A percentile compares a stretch with the other conserved stretches of the same genome.
Conservation (phyloP, 2,888 invertebrate species). For the Disparrhopalites patrizii region DNA sequence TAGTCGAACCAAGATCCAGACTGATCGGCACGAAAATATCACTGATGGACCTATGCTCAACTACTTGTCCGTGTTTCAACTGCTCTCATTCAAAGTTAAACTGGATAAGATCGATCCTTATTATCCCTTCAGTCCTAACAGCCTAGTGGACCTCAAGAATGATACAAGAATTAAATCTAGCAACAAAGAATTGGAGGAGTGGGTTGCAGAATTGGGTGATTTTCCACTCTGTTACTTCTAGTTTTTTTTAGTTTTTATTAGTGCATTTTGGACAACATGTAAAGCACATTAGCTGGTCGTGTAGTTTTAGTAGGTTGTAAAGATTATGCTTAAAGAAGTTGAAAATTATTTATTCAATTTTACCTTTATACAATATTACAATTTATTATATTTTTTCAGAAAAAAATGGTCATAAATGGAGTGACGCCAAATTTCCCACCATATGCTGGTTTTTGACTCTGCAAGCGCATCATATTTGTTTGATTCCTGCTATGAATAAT, state of each 20-base stretch:
- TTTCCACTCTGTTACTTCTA: too few relatives aligned
- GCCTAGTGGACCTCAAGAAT: constrained; percentile 67
- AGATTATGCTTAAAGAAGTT: neutral
- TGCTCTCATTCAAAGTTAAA: constrained; percentile 82
- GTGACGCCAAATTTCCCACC: constrained; percentile 85
- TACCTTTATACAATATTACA: too few relatives aligned
- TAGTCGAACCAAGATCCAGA: constrained; percentile 83
- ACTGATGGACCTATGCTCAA: constrained; percentile 96
- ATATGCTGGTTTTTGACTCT: constrained; percentile 96
- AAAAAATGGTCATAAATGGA: constrained; percentile 59
- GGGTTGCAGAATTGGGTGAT: constrained; percentile 66
- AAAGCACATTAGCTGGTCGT: neutral
- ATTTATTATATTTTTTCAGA: constrained; percentile 6
- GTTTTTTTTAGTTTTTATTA: too few relatives aligned
- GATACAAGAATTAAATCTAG: constrained; percentile 75
- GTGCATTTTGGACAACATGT: too few relatives aligned
- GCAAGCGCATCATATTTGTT: constrained; percentile 86
- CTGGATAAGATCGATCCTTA: constrained; percentile 81
- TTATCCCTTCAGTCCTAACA: constrained; percentile 81
- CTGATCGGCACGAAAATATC: constrained; percentile 78
- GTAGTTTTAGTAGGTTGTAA: neutral
- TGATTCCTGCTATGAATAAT: constrained; percentile 83
- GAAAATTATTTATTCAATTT: neutral
- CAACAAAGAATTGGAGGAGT: constrained; percentile 73
- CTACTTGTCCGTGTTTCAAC: constrained; percentile 82